Percentiles rank a stretch among this genome's conserved stretches.
These are phyloP conservation scores for Anoplophora glabripennis DNA, from an alignment of 1,140 invertebrate species.

Conservation along the genomic window DNA sequence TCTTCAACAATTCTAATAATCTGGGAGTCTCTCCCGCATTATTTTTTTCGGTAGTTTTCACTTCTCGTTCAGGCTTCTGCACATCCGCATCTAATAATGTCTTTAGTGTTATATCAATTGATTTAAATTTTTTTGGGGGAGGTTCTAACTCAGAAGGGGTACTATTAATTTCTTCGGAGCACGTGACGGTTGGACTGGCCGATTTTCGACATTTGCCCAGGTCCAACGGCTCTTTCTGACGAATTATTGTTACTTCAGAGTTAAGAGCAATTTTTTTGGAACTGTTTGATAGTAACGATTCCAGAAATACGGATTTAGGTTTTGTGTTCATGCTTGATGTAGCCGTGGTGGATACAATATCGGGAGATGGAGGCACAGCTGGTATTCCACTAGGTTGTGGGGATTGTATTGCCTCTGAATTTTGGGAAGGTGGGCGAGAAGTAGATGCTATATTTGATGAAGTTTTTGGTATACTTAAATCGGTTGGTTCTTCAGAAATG, in stretches of 20 bases:
- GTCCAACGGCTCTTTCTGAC: constrained; percentile 65
- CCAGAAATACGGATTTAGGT: constrained; percentile 55
- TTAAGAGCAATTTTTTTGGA: constrained; percentile 55
- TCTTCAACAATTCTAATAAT: constrained; percentile 48
- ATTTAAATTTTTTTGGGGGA: constrained; percentile 56
- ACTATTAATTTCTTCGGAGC: constrained; percentile 55
- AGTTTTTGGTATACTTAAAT: constrained; percentile 44
- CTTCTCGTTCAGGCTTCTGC: constrained; percentile 45
- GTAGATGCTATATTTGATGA: constrained; percentile 44
- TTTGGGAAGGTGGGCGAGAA: constrained; percentile 56
- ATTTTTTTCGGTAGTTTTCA: constrained; percentile 31
- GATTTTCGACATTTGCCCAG: constrained; percentile 61
- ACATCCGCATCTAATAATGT: constrained; percentile 45
- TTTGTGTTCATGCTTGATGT: constrained; percentile 51
- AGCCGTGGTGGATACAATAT: constrained; percentile 50
- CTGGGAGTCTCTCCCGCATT: constrained; percentile 40
- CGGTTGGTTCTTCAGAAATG: constrained; percentile 39
- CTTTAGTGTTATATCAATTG: constrained; percentile 52
- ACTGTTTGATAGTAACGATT: constrained; percentile 55
- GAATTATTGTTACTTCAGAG: constrained; percentile 55
- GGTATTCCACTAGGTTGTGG: constrained; percentile 65
- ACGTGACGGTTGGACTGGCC: constrained; percentile 59
- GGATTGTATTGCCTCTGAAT: constrained; percentile 62
- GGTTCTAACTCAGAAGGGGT: constrained; percentile 51
- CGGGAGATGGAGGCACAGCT: constrained; percentile 58